phyloP scores from a whole-genome alignment of 2,888 invertebrate species.

The Crematogaster levior region DNA sequence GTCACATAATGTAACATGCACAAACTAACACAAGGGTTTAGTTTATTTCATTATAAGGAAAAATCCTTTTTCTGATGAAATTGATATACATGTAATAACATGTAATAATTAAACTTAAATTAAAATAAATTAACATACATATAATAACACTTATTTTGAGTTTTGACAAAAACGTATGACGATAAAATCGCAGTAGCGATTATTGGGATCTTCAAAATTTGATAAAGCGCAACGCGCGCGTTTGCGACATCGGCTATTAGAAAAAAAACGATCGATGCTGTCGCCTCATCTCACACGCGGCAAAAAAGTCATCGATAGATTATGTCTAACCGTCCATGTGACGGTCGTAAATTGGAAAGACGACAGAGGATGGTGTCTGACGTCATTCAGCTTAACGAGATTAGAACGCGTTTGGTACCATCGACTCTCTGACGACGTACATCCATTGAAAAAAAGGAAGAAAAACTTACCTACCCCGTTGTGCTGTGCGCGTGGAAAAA shows the following conservation, averaged over 20 bases:
- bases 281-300: constrained; percentile 28
- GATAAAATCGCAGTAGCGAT: background rate
- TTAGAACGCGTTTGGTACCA: constrained; percentile 55
- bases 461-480: background rate
- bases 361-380: constrained; percentile 40
- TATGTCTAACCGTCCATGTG: constrained; percentile 33
- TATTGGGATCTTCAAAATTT: constrained; percentile 3
- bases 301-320: constrained; percentile 41
- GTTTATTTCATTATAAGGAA: too few species aligned
- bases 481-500: background rate
- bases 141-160: too few species aligned
- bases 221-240: constrained; percentile 21
- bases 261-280: constrained; percentile 42
- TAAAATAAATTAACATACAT: too few species aligned
- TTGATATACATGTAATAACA: too few species aligned
- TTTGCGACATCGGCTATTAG: background rate
- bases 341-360: constrained; percentile 40
- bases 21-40: too few species aligned
- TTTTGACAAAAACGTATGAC: too few species aligned
- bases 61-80: too few species aligned
- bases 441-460: constrained; percentile 35
- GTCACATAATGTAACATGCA: background rate
- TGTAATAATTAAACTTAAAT: too few species aligned
- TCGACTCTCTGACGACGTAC: constrained; percentile 17
- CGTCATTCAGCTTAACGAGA: constrained; percentile 57